Conservation (phyloP, 2,888 invertebrate species). For the Scaptomyza reducta region DNA sequence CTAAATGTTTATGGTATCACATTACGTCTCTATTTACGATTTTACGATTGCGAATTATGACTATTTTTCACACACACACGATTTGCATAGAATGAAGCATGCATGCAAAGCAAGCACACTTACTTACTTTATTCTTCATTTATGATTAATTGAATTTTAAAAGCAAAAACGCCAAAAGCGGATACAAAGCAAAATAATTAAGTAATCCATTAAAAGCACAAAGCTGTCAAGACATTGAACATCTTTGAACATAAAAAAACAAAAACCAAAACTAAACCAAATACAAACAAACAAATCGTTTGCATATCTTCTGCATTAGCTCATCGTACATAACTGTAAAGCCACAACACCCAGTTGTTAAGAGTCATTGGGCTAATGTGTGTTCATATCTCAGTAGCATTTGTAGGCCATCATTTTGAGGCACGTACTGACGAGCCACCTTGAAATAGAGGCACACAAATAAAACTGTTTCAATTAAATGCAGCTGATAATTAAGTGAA, state of each 20-base stretch:
- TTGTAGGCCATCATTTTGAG: conserved; percentile 51
- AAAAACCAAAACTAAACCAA: conserved; percentile 16
- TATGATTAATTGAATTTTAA: conserved; percentile 69
- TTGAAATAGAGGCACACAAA: conserved; percentile 39
- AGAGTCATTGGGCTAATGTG: conserved; percentile 23
- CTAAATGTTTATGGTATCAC: conserved; percentile 73
- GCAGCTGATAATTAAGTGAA: conserved; percentile 59
- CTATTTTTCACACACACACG: conserved; percentile 40
- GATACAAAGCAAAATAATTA: conserved; percentile 50
- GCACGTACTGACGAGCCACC: conserved; percentile 60
- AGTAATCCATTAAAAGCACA: conserved; percentile 34
- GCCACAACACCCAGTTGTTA: conserved; percentile 41
- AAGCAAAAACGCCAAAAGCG: conserved; percentile 28
- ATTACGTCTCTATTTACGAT: conserved; percentile 56
- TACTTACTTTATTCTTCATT: conserved; percentile 21
- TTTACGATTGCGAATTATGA: conserved; percentile 31
- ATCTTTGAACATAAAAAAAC: conserved; percentile 5
- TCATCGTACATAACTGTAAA: conserved; percentile 46
- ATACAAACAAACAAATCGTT: conserved; percentile 3
- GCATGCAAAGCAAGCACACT: conserved; percentile 16
- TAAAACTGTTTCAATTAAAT: conserved; percentile 72
- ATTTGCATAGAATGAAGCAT: conserved; percentile 67
- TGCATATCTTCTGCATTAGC: conserved; percentile 28
- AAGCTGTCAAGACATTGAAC: conserved; percentile 18
- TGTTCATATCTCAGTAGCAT: conserved; percentile 10